A percentile compares a stretch with the other conserved stretches of the same genome.
Evolutionary conservation across 2,888 invertebrate species (phyloP).

Genomic region (Campoplex nolae): DNA sequence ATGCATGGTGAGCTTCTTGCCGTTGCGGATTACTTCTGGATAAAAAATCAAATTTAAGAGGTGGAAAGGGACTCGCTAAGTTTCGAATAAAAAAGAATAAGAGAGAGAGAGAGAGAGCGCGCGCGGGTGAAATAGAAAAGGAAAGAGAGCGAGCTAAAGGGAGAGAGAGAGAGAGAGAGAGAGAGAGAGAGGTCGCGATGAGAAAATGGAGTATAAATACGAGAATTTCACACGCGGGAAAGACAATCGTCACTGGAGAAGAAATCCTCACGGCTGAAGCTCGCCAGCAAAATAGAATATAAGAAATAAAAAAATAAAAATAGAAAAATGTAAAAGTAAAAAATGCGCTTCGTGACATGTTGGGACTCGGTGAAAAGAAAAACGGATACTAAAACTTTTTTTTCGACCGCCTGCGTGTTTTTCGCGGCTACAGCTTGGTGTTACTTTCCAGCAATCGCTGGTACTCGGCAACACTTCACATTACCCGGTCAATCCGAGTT

Average conservation of each 20-base stretch:
- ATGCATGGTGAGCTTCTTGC: constrained; percentile 67
- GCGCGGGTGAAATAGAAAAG: too few species aligned
- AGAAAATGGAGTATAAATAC: neutral
- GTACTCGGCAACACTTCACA: constrained; percentile 87
- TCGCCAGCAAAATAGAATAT: constrained; percentile 53
- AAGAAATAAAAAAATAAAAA: neutral
- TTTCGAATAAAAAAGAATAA: neutral
- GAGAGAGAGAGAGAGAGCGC: neutral
- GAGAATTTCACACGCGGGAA: constrained; percentile 10
- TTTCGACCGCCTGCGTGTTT: constrained; percentile 79
- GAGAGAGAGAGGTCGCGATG: neutral
- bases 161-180: neutral
- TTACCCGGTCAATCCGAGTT: constrained; percentile 89
- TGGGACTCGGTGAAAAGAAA: constrained; percentile 60
- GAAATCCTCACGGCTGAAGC: constrained; percentile 66
- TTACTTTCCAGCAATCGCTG: constrained; percentile 85
- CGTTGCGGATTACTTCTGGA: constrained; percentile 63
- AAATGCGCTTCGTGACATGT: constrained; percentile 49
- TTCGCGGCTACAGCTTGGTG: constrained; percentile 84
- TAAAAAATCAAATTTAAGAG: constrained; percentile 6
- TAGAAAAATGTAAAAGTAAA: constrained; percentile 12
- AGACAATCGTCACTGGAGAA: constrained; percentile 53
- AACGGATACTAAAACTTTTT: constrained; percentile 79
- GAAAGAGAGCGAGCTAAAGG: neutral
- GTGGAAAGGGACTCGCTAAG: neutral